Evolutionary conservation across 2,113 vertebrate genomes (phyloP).

Genomic region (Chamaea fasciata): DNA sequence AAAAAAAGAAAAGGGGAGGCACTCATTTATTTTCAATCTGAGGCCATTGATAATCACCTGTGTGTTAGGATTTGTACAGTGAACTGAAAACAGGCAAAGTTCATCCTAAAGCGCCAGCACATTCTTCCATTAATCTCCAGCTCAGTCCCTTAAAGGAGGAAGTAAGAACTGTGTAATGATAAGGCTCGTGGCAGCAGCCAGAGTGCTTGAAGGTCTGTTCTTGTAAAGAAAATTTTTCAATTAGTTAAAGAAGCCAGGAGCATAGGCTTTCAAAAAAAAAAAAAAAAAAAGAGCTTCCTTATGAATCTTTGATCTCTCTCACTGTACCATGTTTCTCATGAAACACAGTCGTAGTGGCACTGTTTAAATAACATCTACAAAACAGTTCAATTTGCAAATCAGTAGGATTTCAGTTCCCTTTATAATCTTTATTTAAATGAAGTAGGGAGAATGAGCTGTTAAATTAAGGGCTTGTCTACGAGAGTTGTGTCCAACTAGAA

Average conservation of each 20-base stretch:
- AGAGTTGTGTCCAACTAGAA: conserved; percentile 34
- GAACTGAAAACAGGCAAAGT: conserved; percentile 47
- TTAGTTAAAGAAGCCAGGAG: conserved; percentile 74
- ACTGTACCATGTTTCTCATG: conserved; percentile 60
- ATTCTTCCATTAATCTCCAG: conserved; percentile 61
- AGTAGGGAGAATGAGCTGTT: conserved; percentile 35
- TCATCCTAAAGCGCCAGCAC: conserved; percentile 44
- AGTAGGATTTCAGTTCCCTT: conserved; percentile 54
- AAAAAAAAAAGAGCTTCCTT: conserved; percentile 59
- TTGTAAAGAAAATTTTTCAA: conserved; percentile 75
- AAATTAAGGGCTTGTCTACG: conserved; percentile 30
- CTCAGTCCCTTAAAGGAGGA: conserved; percentile 63
- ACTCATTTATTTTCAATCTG: neutral
- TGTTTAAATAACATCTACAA: conserved; percentile 64
- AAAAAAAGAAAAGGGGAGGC: neutral
- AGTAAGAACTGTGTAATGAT: conserved; percentile 67
- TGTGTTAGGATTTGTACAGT: neutral
- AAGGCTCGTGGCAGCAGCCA: conserved; percentile 62
- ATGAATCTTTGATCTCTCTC: conserved; percentile 70
- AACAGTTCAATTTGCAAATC: conserved; percentile 69
- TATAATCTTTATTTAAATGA: conserved; percentile 61
- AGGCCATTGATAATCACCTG: conserved; percentile 51
- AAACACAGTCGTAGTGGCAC: conserved; percentile 35
- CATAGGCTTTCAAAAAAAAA: conserved; percentile 57
- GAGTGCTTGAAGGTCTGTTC: conserved; percentile 71